A percentile compares a stretch with the other conserved stretches of the same genome.
Evolutionary conservation across 2,113 vertebrate species (phyloP).

Genomic region (Hippocampus mohnikei): DNA sequence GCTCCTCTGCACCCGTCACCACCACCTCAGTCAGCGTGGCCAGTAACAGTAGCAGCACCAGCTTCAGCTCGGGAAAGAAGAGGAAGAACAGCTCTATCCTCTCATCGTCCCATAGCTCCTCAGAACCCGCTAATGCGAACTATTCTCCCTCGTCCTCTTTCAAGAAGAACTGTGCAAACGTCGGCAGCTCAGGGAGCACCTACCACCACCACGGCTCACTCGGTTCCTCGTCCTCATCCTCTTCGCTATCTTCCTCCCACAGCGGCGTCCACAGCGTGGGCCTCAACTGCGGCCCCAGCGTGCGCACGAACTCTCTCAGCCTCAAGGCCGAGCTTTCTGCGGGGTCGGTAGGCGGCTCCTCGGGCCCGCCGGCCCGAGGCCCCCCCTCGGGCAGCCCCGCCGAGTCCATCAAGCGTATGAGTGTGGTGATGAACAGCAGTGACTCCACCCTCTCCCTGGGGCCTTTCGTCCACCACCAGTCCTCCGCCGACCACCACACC

Average conservation of each 20-base stretch:
- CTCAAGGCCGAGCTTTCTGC: slow-evolving; percentile 81
- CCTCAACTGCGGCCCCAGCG: slow-evolving; percentile 82
- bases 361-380: slow-evolving; percentile 80
- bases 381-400: slow-evolving; percentile 83
- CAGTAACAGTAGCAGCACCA: slow-evolving; percentile 74
- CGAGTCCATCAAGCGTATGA: slow-evolving; percentile 97
- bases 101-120: slow-evolving; percentile 76
- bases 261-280: slow-evolving; percentile 78
- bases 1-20: slow-evolving; percentile 61
- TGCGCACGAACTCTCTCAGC: slow-evolving; percentile 81
- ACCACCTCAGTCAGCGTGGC: slow-evolving; percentile 68
- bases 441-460: slow-evolving; percentile 95
- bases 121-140: slow-evolving; percentile 79
- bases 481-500: slow-evolving; percentile 75
- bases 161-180: slow-evolving; percentile 91
- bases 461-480: slow-evolving; percentile 89
- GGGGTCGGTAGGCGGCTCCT: slow-evolving; percentile 76
- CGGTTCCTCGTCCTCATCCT: slow-evolving; percentile 69
- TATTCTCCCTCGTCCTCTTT: slow-evolving; percentile 85
- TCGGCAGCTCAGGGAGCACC: slow-evolving; percentile 83
- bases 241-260: slow-evolving; percentile 74
- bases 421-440: slow-evolving; percentile 95
- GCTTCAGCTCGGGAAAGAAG: slow-evolving; percentile 89
- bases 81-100: slow-evolving; percentile 88
- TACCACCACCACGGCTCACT: slow-evolving; percentile 80